These are phyloP conservation scores for Chiloscyllium plagiosum DNA, from an alignment of 2,113 vertebrate species.

Conservation along the genomic window DNA sequence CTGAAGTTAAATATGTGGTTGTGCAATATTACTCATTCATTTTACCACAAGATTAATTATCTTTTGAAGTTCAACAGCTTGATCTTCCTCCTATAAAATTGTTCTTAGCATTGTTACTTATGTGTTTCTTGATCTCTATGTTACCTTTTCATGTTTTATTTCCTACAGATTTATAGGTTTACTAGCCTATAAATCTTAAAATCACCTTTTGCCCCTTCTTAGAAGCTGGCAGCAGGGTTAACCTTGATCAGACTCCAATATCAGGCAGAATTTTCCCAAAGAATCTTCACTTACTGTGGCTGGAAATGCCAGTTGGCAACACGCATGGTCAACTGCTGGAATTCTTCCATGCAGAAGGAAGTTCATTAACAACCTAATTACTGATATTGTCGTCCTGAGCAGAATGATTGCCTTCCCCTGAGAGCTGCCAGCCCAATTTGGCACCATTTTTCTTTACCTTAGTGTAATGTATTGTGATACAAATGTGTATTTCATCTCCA, in stretches of 20 bases:
- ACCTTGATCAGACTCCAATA: background rate
- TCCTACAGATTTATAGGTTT: background rate
- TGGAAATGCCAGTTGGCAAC: no score
- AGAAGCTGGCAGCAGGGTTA: background rate
- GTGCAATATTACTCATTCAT: background rate
- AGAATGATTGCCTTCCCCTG: no score
- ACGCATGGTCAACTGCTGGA: no score
- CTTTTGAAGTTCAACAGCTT: conserved; percentile 7
- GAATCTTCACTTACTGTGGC: no score
- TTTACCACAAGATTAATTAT: background rate
- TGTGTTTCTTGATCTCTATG: background rate
- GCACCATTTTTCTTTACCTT: background rate
- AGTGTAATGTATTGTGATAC: background rate
- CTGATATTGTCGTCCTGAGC: no score
- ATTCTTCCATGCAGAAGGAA: no score
- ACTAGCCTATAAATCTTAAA: background rate
- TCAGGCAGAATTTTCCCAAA: no score
- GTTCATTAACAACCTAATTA: no score
- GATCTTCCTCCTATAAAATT: background rate
- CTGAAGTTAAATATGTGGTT: background rate
- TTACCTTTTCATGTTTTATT: background rate
- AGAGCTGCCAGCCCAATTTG: no score
- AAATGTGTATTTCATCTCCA: background rate
- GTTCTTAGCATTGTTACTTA: background rate
- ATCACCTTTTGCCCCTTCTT: background rate